Evolutionary conservation across 2,797 vertebrate genomes (phyloP).

Genomic region (Catharus ustulatus): DNA sequence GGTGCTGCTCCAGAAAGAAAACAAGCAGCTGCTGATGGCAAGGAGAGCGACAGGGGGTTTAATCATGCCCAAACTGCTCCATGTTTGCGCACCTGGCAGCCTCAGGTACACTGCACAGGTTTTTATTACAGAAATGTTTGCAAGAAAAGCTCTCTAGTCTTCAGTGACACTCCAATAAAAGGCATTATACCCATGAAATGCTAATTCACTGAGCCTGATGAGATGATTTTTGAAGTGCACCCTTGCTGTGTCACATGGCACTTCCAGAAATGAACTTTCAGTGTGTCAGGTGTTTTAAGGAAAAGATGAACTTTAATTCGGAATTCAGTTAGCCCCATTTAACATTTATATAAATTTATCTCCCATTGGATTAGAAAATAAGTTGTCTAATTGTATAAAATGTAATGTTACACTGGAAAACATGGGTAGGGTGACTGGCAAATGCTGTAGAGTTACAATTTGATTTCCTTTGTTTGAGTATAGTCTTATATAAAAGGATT

Average conservation of each 20-base stretch:
- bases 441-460: neutral
- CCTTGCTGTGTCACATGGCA: neutral
- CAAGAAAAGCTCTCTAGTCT: neutral
- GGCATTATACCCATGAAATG: neutral
- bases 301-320: neutral
- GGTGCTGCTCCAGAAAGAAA: neutral
- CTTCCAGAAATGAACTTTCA: no score
- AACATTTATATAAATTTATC: neutral
- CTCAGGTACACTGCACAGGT: neutral
- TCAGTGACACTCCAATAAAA: neutral
- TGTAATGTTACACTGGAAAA: neutral
- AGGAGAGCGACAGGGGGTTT: neutral
- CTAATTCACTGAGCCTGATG: neutral
- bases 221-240: neutral
- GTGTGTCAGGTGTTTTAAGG: no score
- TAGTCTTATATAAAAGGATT: neutral
- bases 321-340: neutral
- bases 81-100: constrained; percentile 1
- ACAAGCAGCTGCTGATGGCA: constrained; percentile 26
- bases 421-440: neutral
- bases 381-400: neutral
- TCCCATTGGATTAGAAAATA: neutral
- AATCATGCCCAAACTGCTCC: neutral
- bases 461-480: neutral
- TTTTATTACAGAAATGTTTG: neutral